Evolutionary conservation across 2,113 vertebrate genomes (phyloP), one percentile per base, ranked within the genome.

Genomic region (Pachyramphus minor): DNA sequence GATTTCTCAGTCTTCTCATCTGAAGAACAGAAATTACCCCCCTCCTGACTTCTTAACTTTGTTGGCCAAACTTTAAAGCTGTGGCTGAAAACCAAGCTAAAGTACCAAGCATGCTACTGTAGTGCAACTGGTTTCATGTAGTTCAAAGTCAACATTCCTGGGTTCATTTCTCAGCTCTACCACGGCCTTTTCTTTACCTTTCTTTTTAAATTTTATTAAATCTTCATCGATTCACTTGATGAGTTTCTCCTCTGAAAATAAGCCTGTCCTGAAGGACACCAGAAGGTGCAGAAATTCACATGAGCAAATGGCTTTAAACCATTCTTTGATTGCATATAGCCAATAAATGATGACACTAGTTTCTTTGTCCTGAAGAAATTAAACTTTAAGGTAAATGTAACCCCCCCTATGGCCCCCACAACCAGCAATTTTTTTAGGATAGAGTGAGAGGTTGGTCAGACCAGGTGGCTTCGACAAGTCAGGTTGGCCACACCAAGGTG

Each of bases 31-130:
- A 95, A 96, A 94, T 96, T 95, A 95, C 95, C 84, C 95, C 91
- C 86, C 79, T 95, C 80, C 90, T 81, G 93, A 93, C 90, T 96
- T 89, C 86, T 93, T 96, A 93, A 94, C 88, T 96, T 94, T 84
- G 79, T 90, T 97, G 93, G 95, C 83, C 88, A 64, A 95, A 93
- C 80, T 96, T 97, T 94, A 92, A 97, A 97, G 95, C 90, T 62
- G 76, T 87, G 90, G 86, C 76, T 96, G 76, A 90, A 92, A 96
- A 96, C 77, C 69, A 93, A 90, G 79, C 88, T 79, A 78, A 96
- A 91, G 79, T 39, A 84, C 79, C 19, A 7, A 90, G 80, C 19
- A 2, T 23, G 60, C 86, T 93, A 87, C 90, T 87, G 86, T 39
- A 94, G 86, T 39, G 77, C 64, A 94, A 96, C 80, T 86, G 86